A percentile compares a stretch with the other conserved stretches of the same genome.
These are phyloP conservation scores for Drosophila pectinifera DNA, from an alignment of 1,140 invertebrate species.

Conservation along the genomic window DNA sequence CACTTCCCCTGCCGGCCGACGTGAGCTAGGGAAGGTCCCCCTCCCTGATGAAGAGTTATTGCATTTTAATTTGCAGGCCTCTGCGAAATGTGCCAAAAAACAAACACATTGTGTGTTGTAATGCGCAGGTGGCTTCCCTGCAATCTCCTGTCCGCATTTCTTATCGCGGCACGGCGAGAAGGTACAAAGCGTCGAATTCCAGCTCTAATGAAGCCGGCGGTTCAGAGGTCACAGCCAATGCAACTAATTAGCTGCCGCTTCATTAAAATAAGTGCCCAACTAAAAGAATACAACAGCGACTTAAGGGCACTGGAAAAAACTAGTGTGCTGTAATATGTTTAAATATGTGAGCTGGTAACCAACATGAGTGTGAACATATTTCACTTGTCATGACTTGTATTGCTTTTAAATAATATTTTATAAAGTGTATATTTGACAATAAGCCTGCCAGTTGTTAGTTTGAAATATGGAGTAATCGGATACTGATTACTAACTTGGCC, in stretches of 20 bases:
- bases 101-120: constrained; percentile 18
- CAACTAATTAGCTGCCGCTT: constrained; percentile 71
- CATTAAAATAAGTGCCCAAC: constrained; percentile 67
- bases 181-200: constrained; percentile 55
- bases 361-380: too few species aligned
- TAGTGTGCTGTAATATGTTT: too few species aligned
- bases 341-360: too few species aligned
- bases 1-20: constrained; percentile 57
- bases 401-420: too few species aligned
- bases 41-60: constrained; percentile 82
- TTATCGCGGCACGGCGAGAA: constrained; percentile 41
- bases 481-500: too few species aligned
- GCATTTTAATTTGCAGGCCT: constrained; percentile 80
- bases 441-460: too few species aligned
- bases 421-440: too few species aligned
- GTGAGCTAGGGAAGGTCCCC: constrained; percentile 19
- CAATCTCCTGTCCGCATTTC: constrained; percentile 48
- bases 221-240: constrained; percentile 71
- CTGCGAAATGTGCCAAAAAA: constrained; percentile 53
- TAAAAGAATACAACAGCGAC: constrained; percentile 17
- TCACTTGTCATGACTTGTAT: too few species aligned
- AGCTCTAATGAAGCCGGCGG: constrained; percentile 65
- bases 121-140: constrained; percentile 53
- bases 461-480: too few species aligned
- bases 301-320: background rate